Evolutionary conservation across 2,888 invertebrate genomes (phyloP).

Genomic region (Anaspis maculata): DNA sequence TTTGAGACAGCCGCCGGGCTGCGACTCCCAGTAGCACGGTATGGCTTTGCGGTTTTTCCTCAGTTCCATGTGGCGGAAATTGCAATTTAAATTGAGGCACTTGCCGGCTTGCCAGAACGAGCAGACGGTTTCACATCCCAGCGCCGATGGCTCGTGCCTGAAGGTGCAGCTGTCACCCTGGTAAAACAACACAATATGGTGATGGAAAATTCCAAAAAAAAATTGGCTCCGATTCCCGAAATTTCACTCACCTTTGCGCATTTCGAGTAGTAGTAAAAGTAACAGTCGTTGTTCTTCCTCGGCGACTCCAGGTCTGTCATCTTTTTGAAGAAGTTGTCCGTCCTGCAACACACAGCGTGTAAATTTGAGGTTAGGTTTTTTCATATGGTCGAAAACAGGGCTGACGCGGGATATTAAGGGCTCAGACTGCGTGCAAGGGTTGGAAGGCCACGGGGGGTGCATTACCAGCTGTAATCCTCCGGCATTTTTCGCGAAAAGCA

Average conservation of each 20-base stretch:
- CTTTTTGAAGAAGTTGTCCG: constrained; percentile 43
- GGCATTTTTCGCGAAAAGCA: too few species aligned
- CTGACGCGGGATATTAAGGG: too few species aligned
- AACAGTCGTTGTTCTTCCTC: constrained; percentile 75
- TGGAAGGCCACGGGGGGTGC: too few species aligned
- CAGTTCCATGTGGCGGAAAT: constrained; percentile 78
- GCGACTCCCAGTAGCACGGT: constrained; percentile 82
- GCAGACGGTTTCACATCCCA: constrained; percentile 76
- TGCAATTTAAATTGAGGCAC: constrained; percentile 70
- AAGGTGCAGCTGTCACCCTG: constrained; percentile 75
- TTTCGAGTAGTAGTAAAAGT: constrained; percentile 81
- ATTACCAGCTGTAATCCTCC: too few species aligned
- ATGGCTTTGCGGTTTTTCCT: constrained; percentile 77
- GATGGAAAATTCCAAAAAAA: too few species aligned
- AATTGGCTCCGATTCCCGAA: too few species aligned
- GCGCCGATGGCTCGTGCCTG: constrained; percentile 75
- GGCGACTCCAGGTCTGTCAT: constrained; percentile 57
- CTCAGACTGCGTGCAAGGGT: too few species aligned
- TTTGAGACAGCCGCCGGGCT: constrained; percentile 77
- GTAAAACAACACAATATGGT: constrained; percentile 5
- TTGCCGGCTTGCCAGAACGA: constrained; percentile 74
- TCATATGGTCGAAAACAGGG: too few species aligned
- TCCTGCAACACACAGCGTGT: constrained; percentile 37
- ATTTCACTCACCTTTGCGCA: constrained; percentile 76
- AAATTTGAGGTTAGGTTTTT: too few species aligned